Percentiles rank a stretch among this genome's conserved stretches.
phyloP scores from a whole-genome alignment of 2,797 vertebrate genomes.

The Lacerta agilis region DNA sequence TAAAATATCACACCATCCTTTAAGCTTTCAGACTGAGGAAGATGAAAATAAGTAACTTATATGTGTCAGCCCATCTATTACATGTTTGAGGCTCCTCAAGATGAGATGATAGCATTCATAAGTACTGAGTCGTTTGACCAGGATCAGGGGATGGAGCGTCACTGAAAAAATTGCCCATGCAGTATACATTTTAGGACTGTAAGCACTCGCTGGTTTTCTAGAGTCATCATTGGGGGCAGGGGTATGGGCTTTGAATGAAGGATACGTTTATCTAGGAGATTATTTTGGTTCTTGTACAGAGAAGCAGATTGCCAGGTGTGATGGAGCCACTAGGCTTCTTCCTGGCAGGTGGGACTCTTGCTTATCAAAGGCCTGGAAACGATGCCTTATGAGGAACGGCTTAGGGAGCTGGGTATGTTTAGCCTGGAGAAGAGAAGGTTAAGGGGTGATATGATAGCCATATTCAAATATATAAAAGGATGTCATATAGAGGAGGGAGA shows the following conservation, averaged over 20 bases:
- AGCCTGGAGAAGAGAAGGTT: too few species aligned
- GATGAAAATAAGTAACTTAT: not conserved
- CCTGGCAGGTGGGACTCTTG: too few species aligned
- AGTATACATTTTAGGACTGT: not conserved
- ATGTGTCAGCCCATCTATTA: not conserved
- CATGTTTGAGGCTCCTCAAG: not conserved
- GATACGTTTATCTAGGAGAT: not conserved
- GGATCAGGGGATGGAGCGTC: not conserved
- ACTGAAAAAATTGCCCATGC: not conserved
- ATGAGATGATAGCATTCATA: not conserved
- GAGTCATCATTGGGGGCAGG: too few species aligned
- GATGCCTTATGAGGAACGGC: too few species aligned
- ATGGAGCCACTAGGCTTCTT: too few species aligned
- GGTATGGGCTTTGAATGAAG: not conserved
- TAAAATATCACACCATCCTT: not conserved
- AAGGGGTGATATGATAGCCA: too few species aligned
- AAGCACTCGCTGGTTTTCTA: too few species aligned
- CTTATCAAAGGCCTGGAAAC: too few species aligned
- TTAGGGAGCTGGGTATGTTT: too few species aligned
- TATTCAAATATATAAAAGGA: too few species aligned
- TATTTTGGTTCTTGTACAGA: not conserved
- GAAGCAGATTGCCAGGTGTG: too few species aligned
- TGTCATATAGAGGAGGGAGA: too few species aligned
- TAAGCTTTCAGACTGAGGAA: not conserved
- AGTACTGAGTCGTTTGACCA: not conserved